Evolutionary conservation across 2,797 vertebrate species (phyloP).

Genomic region (Acanthiza pusilla): DNA sequence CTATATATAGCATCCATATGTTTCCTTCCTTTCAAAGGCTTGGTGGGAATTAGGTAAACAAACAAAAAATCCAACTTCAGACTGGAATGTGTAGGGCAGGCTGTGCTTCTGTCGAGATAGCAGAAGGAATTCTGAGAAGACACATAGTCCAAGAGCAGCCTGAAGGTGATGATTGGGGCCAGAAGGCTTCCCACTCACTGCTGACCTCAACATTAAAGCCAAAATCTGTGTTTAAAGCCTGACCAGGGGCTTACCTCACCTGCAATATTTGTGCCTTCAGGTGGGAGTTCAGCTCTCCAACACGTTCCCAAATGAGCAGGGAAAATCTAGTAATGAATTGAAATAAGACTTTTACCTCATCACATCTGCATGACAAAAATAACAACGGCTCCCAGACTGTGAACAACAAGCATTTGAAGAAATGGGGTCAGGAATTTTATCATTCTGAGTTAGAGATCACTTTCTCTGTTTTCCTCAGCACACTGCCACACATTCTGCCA

Average conservation of each 20-base stretch:
- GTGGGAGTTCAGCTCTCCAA: background rate
- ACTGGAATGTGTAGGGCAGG: background rate
- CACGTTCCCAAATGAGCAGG: background rate
- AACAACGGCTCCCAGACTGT: background rate
- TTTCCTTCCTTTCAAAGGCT: background rate
- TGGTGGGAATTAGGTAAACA: background rate
- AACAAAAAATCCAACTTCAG: background rate
- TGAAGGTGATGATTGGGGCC: background rate
- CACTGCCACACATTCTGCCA: background rate
- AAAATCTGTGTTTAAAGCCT: background rate
- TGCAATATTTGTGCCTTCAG: background rate
- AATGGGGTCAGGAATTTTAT: constrained; percentile 30
- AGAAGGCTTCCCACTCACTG: background rate
- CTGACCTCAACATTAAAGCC: background rate
- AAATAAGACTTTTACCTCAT: background rate
- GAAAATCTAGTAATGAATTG: background rate
- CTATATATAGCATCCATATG: constrained; percentile 9
- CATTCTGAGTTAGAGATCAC: constrained; percentile 15
- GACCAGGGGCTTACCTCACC: background rate
- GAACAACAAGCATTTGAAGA: constrained; percentile 8
- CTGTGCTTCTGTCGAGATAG: background rate
- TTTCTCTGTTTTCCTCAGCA: background rate
- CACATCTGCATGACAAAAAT: background rate
- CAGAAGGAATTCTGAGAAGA: background rate
- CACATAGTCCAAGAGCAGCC: background rate